Conservation (phyloP, 2,797 vertebrate genomes). For the Anguilla obscura region DNA sequence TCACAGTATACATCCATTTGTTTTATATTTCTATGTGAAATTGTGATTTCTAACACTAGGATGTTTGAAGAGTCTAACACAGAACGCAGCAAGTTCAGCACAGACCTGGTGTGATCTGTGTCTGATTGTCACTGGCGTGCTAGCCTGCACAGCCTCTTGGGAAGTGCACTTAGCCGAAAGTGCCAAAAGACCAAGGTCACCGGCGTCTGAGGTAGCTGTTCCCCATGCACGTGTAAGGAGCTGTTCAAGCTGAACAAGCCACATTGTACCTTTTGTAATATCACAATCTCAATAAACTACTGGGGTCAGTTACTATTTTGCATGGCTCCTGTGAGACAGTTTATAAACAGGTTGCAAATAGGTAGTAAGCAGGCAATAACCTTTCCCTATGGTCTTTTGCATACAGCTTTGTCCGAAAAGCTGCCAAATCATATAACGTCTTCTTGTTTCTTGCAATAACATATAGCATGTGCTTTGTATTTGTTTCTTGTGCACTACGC, state of each 20-base stretch:
- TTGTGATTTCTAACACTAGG: background rate
- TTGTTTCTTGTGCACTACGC: background rate
- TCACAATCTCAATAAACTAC: background rate
- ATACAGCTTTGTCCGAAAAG: background rate
- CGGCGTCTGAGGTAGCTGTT: background rate
- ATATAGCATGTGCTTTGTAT: background rate
- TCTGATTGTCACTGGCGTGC: background rate
- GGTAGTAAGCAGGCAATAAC: constrained; percentile 5
- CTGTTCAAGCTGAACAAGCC: background rate
- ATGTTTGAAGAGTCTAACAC: background rate
- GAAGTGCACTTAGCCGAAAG: background rate
- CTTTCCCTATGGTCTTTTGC: background rate
- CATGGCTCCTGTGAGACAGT: background rate
- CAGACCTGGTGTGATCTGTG: background rate
- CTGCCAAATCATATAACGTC: background rate
- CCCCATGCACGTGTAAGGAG: background rate
- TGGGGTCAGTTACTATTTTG: background rate
- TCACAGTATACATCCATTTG: background rate
- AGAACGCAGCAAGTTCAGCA: background rate
- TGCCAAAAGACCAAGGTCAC: background rate
- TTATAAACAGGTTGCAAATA: background rate
- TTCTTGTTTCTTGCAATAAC: background rate
- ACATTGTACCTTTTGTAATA: background rate
- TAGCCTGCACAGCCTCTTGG: background rate
- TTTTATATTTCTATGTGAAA: background rate